Evolutionary conservation across 2,113 vertebrate species (phyloP).

Genomic region (Psilopsiagon aymara): DNA sequence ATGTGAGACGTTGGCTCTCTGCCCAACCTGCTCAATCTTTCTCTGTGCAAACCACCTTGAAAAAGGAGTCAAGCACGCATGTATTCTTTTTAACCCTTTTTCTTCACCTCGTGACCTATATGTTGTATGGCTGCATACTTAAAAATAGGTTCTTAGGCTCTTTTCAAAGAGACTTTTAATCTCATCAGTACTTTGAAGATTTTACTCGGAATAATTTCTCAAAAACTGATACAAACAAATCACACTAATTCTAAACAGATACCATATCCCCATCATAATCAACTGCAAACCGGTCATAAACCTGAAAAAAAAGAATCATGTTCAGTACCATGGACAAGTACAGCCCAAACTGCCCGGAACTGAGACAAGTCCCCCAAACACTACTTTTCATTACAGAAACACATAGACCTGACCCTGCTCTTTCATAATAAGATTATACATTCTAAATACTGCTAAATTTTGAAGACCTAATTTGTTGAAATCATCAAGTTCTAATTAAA

Average conservation of each 20-base stretch:
- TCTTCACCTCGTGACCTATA: not conserved
- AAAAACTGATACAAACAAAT: not conserved
- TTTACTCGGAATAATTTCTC: not conserved
- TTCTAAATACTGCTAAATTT: not conserved
- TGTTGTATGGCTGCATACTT: not conserved
- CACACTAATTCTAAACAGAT: not conserved
- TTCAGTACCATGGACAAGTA: conserved; percentile 71
- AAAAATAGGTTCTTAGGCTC: not conserved
- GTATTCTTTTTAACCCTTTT: not conserved
- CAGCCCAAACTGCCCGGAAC: not conserved
- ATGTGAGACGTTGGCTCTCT: not conserved
- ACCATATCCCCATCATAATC: not conserved
- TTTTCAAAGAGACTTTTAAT: not conserved
- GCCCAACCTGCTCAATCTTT: not conserved
- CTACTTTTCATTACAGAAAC: not conserved
- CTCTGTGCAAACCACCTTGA: not conserved
- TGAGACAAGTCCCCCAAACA: not conserved
- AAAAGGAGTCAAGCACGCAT: not conserved
- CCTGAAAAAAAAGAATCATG: not conserved
- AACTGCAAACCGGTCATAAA: not conserved
- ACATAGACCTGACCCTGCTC: not conserved
- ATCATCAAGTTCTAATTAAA: conserved; percentile 1
- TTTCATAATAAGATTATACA: not conserved
- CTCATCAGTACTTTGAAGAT: not conserved
- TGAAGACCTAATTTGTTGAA: not conserved